Evolutionary conservation across 2,888 invertebrate genomes (phyloP).

Genomic region (Acronicta alni): DNA sequence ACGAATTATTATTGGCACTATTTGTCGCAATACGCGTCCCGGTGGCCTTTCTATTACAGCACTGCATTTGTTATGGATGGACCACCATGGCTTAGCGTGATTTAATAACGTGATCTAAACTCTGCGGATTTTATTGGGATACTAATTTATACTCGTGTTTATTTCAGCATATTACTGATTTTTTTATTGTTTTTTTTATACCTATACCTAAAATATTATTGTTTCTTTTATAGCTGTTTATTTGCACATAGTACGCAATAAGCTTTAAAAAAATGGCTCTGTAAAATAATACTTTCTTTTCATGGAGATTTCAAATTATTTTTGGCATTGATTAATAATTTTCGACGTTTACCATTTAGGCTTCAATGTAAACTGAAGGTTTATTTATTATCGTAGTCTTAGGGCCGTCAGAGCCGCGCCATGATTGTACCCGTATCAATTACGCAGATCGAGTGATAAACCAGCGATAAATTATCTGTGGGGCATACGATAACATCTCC

Average conservation of each 20-base stretch:
- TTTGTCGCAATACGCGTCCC: conserved; percentile 73
- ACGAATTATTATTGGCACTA: conserved; percentile 80
- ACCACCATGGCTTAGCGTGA: conserved; percentile 56
- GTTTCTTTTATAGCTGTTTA: no score
- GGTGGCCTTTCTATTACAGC: conserved; percentile 63
- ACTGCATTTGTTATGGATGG: conserved; percentile 57
- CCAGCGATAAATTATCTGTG: conserved; percentile 79
- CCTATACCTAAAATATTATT: no score
- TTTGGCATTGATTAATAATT: conserved; percentile 25
- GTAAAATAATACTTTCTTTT: background rate
- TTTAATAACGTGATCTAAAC: conserved; percentile 22
- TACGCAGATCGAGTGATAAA: conserved; percentile 83
- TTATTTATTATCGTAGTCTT: conserved; percentile 62
- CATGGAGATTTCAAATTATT: background rate
- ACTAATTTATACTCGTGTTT: conserved; percentile 1
- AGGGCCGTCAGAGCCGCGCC: conserved; percentile 64
- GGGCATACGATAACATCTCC: conserved; percentile 71
- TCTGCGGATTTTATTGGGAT: conserved; percentile 18
- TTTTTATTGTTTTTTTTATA: background rate
- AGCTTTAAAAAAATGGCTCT: background rate
- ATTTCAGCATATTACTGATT: background rate
- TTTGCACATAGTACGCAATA: background rate
- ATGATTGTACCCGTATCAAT: conserved; percentile 81
- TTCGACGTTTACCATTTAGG: conserved; percentile 34
- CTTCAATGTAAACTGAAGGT: conserved; percentile 58